Evolutionary conservation across 23 tunicate species (phyloP).

Genomic region (Oikopleura vanhoeffeni): DNA sequence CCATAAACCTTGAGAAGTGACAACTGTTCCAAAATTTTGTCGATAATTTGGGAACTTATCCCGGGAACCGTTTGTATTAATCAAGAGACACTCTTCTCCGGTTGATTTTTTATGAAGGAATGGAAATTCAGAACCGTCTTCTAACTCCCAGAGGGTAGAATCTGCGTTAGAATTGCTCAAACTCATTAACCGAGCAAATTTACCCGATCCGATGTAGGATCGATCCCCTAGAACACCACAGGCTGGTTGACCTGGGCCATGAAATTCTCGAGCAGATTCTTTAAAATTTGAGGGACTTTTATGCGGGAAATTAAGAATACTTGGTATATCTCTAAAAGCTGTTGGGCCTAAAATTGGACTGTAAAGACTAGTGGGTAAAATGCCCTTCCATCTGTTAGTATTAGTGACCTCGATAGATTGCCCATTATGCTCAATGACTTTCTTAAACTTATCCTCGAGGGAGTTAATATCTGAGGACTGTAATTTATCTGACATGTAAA

Average conservation of each 20-base stretch:
- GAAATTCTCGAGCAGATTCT: background rate
- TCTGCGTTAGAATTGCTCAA: background rate
- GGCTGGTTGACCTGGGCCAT: slow-evolving; percentile 9
- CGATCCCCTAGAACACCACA: background rate
- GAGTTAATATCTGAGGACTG: background rate
- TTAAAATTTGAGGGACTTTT: background rate
- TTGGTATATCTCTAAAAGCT: background rate
- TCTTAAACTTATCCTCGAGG: background rate
- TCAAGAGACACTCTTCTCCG: background rate
- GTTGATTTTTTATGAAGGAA: background rate
- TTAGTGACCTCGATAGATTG: background rate
- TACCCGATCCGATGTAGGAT: background rate
- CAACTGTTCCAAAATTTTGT: slow-evolving; percentile 8
- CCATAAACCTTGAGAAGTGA: background rate
- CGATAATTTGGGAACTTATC: background rate
- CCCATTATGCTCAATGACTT: background rate
- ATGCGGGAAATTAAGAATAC: background rate
- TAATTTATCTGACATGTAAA: background rate
- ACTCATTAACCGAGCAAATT: background rate
- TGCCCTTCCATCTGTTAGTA: background rate
- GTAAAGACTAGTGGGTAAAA: background rate
- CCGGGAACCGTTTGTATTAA: background rate
- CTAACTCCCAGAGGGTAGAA: background rate
- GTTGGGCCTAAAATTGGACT: background rate
- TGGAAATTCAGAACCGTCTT: slow-evolving; percentile 11